Evolutionary conservation across 1,140 invertebrate genomes (phyloP).

Genomic region (Neuroterus valhalla): DNA sequence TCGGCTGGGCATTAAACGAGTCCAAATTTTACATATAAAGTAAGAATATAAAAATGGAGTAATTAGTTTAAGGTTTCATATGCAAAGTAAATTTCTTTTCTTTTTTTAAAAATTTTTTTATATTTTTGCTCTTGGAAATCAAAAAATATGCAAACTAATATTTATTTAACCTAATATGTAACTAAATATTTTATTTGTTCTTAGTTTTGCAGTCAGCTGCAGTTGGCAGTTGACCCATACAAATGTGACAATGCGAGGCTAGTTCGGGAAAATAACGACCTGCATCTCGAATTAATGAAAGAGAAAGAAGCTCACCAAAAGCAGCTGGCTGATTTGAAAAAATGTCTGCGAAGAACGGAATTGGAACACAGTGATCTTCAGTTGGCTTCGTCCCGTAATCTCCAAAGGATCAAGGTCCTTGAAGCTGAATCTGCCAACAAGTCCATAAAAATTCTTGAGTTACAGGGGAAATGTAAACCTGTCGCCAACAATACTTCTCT

Average conservation of each 20-base stretch:
- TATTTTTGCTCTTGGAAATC: too few species aligned
- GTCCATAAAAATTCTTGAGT: conserved; percentile 76
- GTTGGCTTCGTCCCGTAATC: conserved; percentile 76
- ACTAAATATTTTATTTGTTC: neutral
- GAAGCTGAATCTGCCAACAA: conserved; percentile 77
- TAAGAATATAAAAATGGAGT: too few species aligned
- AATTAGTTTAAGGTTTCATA: too few species aligned
- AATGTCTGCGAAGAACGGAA: conserved; percentile 76
- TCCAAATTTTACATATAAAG: too few species aligned
- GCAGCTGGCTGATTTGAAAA: conserved; percentile 78
- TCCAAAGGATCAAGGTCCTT: conserved; percentile 75
- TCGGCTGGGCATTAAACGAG: too few species aligned
- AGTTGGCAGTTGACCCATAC: conserved; percentile 80
- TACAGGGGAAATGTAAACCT: conserved; percentile 78
- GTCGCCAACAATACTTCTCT: conserved; percentile 66
- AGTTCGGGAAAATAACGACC: conserved; percentile 82
- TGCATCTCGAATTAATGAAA: conserved; percentile 81
- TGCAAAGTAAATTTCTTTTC: too few species aligned
- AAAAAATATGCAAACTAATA: too few species aligned
- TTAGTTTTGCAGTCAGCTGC: conserved; percentile 77
- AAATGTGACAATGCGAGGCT: conserved; percentile 83
- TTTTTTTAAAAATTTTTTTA: too few species aligned
- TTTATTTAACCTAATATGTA: neutral
- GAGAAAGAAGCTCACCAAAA: conserved; percentile 80
- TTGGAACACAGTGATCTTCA: conserved; percentile 78